Conservation (phyloP, 1,140 invertebrate genomes). For the Aporrectodea caliginosa region DNA sequence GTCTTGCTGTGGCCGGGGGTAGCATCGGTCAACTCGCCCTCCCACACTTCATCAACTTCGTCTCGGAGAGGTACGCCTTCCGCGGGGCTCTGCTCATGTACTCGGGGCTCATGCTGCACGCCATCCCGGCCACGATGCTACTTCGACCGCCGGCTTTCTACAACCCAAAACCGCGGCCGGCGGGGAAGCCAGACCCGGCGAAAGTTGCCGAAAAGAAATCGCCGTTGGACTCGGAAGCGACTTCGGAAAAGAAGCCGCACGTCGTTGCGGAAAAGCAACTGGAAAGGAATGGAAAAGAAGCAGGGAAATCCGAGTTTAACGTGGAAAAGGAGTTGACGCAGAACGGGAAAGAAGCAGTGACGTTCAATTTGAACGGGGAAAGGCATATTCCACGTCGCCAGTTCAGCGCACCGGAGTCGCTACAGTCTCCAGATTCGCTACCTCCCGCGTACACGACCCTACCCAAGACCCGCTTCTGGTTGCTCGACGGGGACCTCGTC, state of each 20-base stretch:
- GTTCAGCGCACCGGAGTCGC: neutral
- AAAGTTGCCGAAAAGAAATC: too few relatives aligned
- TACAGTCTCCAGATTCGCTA: too few relatives aligned
- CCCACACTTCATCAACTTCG: constrained; percentile 63
- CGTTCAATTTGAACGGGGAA: too few relatives aligned
- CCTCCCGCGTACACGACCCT: too few relatives aligned
- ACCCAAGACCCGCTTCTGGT: neutral
- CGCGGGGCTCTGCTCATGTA: constrained; percentile 9
- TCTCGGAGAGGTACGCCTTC: constrained; percentile 31
- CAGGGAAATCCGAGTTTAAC: neutral
- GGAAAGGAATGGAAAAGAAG: neutral
- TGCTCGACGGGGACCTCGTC: neutral
- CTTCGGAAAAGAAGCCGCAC: neutral
- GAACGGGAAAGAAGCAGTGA: neutral
- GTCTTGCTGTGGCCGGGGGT: constrained; percentile 85
- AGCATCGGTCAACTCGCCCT: constrained; percentile 76
- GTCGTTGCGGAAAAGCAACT: neutral
- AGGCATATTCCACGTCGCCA: too few relatives aligned
- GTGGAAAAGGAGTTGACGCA: neutral
- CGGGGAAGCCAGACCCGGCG: neutral
- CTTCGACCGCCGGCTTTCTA: neutral
- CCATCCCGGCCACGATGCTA: neutral
- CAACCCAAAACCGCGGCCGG: neutral
- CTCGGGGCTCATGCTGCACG: neutral
- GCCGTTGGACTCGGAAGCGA: too few relatives aligned